Base-by-base conservation (phyloP, 2,888 invertebrate species). In the Trachelus stipa region DNA sequence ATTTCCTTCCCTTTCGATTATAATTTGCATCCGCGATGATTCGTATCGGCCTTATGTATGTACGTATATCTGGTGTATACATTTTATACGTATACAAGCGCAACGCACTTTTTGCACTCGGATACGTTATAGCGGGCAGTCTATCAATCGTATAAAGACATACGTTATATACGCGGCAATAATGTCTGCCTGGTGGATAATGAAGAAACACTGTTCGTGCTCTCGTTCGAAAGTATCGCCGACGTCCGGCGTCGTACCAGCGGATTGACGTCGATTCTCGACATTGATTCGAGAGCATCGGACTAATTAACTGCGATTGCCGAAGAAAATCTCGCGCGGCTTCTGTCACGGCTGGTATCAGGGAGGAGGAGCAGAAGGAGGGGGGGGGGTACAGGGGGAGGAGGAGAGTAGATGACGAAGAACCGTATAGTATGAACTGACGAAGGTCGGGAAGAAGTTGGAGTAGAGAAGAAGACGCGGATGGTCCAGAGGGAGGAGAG, bases 361-460 rank as follows among this genome's bases (percentile, higher is more conserved):
- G 11, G 56, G 56, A 9, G 40, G 34, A 34, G 34, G 34, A 9
- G 11, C 3, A 23, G 40, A 0, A 9, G 40, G 15, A 40, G 40
- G 40, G 15, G 40, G 40, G 1, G 15, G 23, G 40, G 40, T 23
- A 56, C 0, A 0, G 81, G 74, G 80, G 80, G 76, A 76, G 34
- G 33, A 81, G 75, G 80, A 75, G 76, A 56, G 35, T 1, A 78
- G 73, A 33, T 11, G 73, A 68, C 56, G 80, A 76, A 77, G 78
- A 69, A 79, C 79, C 80, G 78, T 80, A 76, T 81, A 74, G 81
- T 73, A 79, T 81, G 78, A 73, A 80, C 79, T 77, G 79, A 76
- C 81, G 81, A 78, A 71, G 80, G 80, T 78, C 79, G 79, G 78
- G 77, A 78, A 77, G 73, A 74, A 78, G 75, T 4, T 56, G 71